These are phyloP conservation scores for Encarsia formosa DNA, from an alignment of 2,888 invertebrate species.

Conservation along the genomic window DNA sequence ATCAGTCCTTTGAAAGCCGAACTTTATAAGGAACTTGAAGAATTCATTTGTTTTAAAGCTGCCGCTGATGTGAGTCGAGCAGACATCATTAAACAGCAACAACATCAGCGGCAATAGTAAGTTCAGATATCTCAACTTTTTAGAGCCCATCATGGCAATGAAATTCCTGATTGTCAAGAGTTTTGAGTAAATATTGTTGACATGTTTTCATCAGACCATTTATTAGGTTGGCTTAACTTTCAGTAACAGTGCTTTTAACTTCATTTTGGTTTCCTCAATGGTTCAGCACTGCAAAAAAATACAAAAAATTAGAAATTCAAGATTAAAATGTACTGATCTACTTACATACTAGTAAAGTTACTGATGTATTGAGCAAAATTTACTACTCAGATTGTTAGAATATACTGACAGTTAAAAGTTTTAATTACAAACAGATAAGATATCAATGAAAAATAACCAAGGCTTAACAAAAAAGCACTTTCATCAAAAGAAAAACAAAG, in stretches of 20 bases:
- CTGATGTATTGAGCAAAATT: too few species aligned
- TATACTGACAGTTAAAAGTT: too few species aligned
- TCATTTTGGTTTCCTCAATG: too few species aligned
- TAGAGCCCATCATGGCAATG: conserved; percentile 1
- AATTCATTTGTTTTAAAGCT: conserved; percentile 68
- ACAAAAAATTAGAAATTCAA: neutral
- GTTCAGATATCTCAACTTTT: conserved; percentile 1
- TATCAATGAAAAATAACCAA: too few species aligned
- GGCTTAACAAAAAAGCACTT: too few species aligned
- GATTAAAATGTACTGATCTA: too few species aligned
- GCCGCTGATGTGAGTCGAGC: conserved; percentile 60
- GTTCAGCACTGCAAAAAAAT: neutral
- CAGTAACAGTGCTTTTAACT: neutral
- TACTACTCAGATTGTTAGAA: too few species aligned
- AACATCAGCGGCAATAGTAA: conserved; percentile 18
- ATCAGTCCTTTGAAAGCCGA: conserved; percentile 95
- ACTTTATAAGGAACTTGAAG: conserved; percentile 90
- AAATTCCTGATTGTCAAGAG: conserved; percentile 20
- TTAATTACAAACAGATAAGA: too few species aligned
- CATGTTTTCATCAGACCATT: conserved; percentile 21
- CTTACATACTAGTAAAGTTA: too few species aligned
- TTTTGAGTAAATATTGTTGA: conserved; percentile 3
- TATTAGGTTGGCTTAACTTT: neutral
- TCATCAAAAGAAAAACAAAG: too few species aligned
- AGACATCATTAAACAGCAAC: conserved; percentile 15